Base-by-base conservation (phyloP, 2,113 vertebrate genomes). In the Oreochromis tanganicae region DNA sequence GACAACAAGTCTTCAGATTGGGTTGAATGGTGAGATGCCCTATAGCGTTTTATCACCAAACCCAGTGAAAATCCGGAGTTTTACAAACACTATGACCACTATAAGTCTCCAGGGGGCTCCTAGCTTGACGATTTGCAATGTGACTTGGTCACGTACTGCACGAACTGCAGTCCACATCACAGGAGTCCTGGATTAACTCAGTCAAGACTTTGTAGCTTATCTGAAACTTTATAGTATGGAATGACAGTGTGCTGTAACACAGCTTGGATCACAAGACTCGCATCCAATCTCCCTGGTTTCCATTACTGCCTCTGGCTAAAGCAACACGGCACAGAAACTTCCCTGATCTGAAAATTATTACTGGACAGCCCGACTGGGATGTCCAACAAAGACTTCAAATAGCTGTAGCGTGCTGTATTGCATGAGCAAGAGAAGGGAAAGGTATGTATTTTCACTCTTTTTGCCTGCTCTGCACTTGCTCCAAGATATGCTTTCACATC, bases 331-430 rank as follows among this genome's bases (percentile, higher is more conserved):
- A 16, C 46, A 48, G 80, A 66, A 56, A 52, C 75, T 52, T 52
- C 56, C 29, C 34, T 2, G 19, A 61, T 66, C 81, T 78, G 81
- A 75, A 83, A 32, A 63, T 83, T 24, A 68, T 82, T 83, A 90
- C 82, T 55, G 83, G 41, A 57, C 43, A 84, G 82, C 55, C 21
- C n/a, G 71, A 88, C 55, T 38, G 29, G 68, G 52, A 81, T 81
- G 61, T 87, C 79, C 80, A 34, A 87, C 50, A 90, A 94, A 91
- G 86, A 87, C 93, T 92, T 93, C 73, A 87, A 92, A 89, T 29
- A 79, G 61, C 46, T 55, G 50, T 78, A 63, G 79, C 68, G 54
- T 54, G 66, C 32, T 80, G 75, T 54, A 66, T 41, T 84, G 73
- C 29, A 41, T 36, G 56, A 52, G 36, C 50, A 7, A 34, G 17